Conservation (phyloP, 2,113 vertebrate species). For the Lepidothrix coronata region DNA sequence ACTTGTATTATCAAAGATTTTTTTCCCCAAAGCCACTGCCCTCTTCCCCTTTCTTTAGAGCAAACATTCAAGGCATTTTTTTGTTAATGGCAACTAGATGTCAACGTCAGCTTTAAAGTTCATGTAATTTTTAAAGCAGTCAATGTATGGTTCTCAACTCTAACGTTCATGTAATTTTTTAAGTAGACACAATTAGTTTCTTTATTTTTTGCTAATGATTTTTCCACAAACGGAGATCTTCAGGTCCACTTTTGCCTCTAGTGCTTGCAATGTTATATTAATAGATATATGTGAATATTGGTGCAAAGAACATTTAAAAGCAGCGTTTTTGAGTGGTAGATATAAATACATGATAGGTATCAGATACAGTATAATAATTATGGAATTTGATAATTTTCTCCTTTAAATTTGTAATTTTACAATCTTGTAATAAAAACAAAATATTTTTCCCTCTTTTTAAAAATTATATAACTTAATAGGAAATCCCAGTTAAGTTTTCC, state of each 20-base stretch:
- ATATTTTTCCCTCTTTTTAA: rapidly evolving
- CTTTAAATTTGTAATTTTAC: not conserved
- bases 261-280: not conserved
- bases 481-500: not conserved
- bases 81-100: not conserved
- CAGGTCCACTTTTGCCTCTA: not conserved
- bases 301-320: not conserved
- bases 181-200: rapidly evolving
- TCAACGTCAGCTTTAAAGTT: not conserved
- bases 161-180: not conserved
- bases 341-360: not conserved
- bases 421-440: not conserved
- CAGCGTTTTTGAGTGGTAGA: not conserved
- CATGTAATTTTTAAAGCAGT: not conserved
- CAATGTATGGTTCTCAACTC: not conserved
- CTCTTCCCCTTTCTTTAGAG: not conserved
- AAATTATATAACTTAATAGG: not conserved
- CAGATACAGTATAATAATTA: not conserved
- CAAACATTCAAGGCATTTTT: not conserved
- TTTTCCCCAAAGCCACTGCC: not conserved
- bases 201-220: not conserved
- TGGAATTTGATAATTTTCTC: not conserved
- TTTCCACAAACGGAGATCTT: not conserved
- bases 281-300: not conserved
- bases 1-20: not conserved